Base-by-base conservation (phyloP, 2,797 vertebrate genomes). In the Aeoliscus strigatus region DNA sequence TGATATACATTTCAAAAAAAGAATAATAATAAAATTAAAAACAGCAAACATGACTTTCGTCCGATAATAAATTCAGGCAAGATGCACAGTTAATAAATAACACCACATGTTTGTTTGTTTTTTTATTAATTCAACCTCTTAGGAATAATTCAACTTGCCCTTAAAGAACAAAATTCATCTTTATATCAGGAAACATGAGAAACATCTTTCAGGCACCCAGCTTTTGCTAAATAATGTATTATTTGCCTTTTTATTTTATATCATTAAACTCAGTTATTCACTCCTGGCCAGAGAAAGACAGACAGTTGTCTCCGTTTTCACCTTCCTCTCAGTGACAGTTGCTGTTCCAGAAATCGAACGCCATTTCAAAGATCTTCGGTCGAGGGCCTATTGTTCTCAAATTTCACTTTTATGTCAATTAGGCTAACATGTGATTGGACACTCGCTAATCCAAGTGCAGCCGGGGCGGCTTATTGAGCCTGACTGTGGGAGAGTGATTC, bases 361-460 rank as follows among this genome's bases (percentile, higher is more conserved):
- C 39, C 3, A 32, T 34, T n/a, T n/a, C n/a, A n/a, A 2, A 2
- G 41, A 42, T 51, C 56, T 60, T 52, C 42, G 39, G 41, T 66
- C 53, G 27, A 38, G 39, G 39, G 31, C 44, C 67, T 54, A 72
- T 81, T 78, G 71, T 73, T 75, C 75, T 76, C 66, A 73, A 38
- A 82, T 82, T 79, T 81, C 77, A 84, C 79, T 82, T 82, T 77
- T 70, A 80, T 73, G 79, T 82, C 82, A 84, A 77, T 82, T 81
- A 80, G 79, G 59, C 55, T 60, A 77, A 70, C 75, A 69, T 77
- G 71, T 73, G 70, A 74, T 81, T 69, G 72, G 71, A 80, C 77
- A 75, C 78, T 82, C 68, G 11, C 74, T 84, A 86, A 86, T 85
- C 77, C 79, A 75, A 68, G 77, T 76, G 73, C 70, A 68, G 62